These are phyloP conservation scores for Scomber scombrus DNA, from an alignment of 2,113 vertebrate species.

Conservation along the genomic window DNA sequence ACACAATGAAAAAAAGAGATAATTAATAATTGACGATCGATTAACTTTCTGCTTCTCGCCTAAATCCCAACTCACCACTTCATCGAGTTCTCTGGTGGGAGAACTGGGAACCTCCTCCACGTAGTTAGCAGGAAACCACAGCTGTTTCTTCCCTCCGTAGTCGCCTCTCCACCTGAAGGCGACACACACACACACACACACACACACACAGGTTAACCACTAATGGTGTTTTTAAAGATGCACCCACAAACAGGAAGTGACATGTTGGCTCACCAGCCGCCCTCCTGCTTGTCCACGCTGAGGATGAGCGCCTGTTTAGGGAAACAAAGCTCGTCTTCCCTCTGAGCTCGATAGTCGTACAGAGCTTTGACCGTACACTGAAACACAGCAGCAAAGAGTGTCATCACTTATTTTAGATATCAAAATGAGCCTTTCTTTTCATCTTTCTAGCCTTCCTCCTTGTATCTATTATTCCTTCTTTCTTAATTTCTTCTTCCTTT, in stretches of 20 bases:
- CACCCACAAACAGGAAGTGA: slow-evolving; percentile 3
- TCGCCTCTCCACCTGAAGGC: slow-evolving; percentile 82
- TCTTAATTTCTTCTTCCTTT: no score
- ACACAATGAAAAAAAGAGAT: not conserved
- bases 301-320: slow-evolving; percentile 91
- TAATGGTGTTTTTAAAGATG: no score
- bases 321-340: slow-evolving; percentile 92
- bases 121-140: slow-evolving; percentile 88
- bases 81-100: slow-evolving; percentile 72
- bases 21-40: not conserved
- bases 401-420: no score
- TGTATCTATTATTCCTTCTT: no score
- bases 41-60: no score
- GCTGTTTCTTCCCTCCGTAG: slow-evolving; percentile 86
- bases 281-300: slow-evolving; percentile 91
- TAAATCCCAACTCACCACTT: slow-evolving; percentile 59
- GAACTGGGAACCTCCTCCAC: slow-evolving; percentile 84
- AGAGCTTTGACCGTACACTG: slow-evolving; percentile 91
- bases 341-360: slow-evolving; percentile 90
- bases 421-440: no score
- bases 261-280: slow-evolving; percentile 86
- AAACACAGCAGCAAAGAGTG: slow-evolving; percentile 19
- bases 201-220: no score
- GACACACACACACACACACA: not conserved
- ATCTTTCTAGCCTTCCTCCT: no score